phyloP scores from a whole-genome alignment of 2,113 vertebrate species.

The Caloenas nicobarica region DNA sequence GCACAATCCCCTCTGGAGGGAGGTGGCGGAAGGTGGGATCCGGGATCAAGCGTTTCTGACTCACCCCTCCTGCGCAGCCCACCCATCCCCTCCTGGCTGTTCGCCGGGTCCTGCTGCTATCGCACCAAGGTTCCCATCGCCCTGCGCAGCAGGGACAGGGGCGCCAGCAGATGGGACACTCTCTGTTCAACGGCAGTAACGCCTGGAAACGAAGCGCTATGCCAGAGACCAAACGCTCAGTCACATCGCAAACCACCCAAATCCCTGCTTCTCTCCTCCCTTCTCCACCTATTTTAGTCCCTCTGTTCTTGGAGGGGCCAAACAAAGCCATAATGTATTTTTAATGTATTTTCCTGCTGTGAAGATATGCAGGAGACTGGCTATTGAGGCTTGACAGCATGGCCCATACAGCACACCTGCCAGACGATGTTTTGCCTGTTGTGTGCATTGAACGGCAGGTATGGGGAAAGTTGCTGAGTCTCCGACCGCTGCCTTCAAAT shows the following conservation, averaged over 20 bases:
- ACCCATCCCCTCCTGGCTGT: not conserved
- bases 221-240: not conserved
- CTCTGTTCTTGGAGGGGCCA: not conserved
- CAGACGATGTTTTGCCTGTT: not conserved
- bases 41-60: constrained; percentile 16
- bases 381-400: not conserved
- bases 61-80: not conserved
- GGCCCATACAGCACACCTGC: not conserved
- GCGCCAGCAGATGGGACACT: not conserved
- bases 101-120: not conserved
- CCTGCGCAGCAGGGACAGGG: not conserved
- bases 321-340: not conserved
- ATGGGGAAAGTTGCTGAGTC: not conserved
- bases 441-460: not conserved
- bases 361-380: not conserved
- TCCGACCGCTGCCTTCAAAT: not conserved
- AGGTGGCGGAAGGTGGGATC: not conserved
- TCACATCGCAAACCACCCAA: not conserved
- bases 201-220: not conserved
- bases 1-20: constrained; percentile 15
- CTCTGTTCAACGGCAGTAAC: not conserved
- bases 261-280: not conserved
- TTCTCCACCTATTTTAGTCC: not conserved
- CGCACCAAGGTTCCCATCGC: accelerated
- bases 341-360: not conserved